These are phyloP conservation scores for Cyclophora punctaria DNA, from an alignment of 2,888 invertebrate genomes.

Conservation along the genomic window DNA sequence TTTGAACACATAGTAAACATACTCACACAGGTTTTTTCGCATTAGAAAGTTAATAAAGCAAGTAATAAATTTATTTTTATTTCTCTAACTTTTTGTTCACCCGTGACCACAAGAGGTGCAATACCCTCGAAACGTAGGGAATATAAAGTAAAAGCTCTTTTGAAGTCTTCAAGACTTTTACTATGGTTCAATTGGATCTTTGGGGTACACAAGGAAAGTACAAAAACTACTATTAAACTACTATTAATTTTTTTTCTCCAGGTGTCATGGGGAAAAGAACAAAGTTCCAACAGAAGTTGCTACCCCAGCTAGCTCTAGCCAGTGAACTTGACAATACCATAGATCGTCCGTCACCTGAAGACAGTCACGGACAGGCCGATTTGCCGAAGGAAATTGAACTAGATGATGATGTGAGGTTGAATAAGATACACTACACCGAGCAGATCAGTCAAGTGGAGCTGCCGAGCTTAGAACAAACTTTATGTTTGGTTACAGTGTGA, in stretches of 20 bases:
- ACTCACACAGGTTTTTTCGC: no score
- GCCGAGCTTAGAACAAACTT: constrained; percentile 84
- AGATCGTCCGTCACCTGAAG: constrained; percentile 55
- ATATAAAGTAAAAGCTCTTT: no score
- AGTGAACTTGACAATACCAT: constrained; percentile 67
- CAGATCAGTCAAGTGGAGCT: constrained; percentile 68
- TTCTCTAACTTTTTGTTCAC: no score
- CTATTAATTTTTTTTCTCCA: constrained; percentile 15
- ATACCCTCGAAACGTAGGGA: no score
- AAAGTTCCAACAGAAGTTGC: constrained; percentile 85
- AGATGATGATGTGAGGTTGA: constrained; percentile 90
- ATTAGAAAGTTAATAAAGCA: no score
- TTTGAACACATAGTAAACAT: no score
- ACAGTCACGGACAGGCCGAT: constrained; percentile 63
- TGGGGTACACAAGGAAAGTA: no score
- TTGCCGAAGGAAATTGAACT: constrained; percentile 81
- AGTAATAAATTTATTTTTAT: no score
- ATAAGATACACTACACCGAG: constrained; percentile 83
- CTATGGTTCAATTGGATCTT: no score
- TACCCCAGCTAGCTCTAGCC: constrained; percentile 88
- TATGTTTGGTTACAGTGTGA: constrained; percentile 86
- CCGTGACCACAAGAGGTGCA: no score
- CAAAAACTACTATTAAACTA: no score
- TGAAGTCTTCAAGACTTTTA: no score
- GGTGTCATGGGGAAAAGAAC: constrained; percentile 93